Evolutionary conservation across 2,888 invertebrate species (phyloP).

Genomic region (Folsomia manolachei): DNA sequence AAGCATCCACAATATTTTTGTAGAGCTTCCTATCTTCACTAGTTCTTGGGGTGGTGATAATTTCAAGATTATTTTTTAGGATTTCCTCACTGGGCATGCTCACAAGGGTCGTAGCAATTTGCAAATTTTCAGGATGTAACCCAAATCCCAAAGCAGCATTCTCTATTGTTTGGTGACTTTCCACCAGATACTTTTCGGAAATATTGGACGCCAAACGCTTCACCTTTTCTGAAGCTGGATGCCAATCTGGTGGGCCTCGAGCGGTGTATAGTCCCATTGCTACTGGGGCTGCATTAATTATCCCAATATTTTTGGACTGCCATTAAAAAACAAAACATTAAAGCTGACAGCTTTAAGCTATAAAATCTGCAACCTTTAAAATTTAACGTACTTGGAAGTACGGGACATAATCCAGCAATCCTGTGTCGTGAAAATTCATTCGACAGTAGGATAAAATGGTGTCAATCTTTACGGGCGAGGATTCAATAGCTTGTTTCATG

Average conservation of each 20-base stretch:
- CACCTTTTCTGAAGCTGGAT: conserved; percentile 68
- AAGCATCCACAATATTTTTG: conserved; percentile 64
- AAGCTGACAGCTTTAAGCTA: background rate
- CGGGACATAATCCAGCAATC: conserved; percentile 69
- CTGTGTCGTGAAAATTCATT: conserved; percentile 74
- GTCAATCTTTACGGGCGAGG: conserved; percentile 64
- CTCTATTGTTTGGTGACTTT: conserved; percentile 45
- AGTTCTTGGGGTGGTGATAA: conserved; percentile 64
- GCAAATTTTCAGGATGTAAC: conserved; percentile 51
- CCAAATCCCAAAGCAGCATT: conserved; percentile 39
- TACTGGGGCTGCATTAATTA: conserved; percentile 79
- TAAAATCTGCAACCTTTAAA: background rate
- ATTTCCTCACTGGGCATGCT: conserved; percentile 70
- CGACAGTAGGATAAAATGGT: conserved; percentile 75
- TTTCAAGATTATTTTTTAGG: conserved; percentile 64
- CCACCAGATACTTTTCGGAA: conserved; percentile 57
- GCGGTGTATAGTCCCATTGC: conserved; percentile 79
- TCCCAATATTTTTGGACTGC: conserved; percentile 63
- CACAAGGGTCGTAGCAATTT: conserved; percentile 68
- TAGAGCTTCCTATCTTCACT: conserved; percentile 65
- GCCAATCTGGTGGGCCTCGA: conserved; percentile 73
- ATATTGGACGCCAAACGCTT: conserved; percentile 61
- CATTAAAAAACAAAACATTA: background rate
- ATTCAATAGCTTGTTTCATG: conserved; percentile 71
- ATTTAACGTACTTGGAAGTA: conserved; percentile 68